Evolutionary conservation across 2,888 invertebrate genomes (phyloP).

Genomic region (Mesodorylaimus sp.): DNA sequence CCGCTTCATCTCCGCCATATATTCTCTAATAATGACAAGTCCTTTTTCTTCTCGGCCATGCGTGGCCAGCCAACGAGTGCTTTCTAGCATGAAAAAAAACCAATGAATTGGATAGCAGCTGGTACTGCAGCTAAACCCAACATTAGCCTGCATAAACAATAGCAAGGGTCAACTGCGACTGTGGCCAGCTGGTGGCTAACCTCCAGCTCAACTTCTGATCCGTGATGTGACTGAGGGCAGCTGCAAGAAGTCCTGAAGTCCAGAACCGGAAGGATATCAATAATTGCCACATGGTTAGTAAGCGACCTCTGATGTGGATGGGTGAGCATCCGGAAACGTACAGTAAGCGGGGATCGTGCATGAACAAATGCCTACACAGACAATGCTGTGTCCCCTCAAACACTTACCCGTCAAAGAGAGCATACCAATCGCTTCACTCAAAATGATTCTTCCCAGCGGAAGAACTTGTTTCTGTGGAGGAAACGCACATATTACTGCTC

Average conservation of each 20-base stretch:
- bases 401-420: too few species aligned
- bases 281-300: conserved; percentile 38
- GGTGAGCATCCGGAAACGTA: conserved; percentile 42
- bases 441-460: neutral
- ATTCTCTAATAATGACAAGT: neutral
- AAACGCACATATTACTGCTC: neutral
- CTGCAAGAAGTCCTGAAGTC: conserved; percentile 37
- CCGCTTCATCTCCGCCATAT: conserved; percentile 10
- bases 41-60: conserved; percentile 12
- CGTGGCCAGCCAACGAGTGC: conserved; percentile 32
- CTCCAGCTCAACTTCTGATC: conserved; percentile 3
- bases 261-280: conserved; percentile 42
- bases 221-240: conserved; percentile 35
- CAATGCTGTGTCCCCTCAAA: too few species aligned
- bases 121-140: conserved; percentile 39
- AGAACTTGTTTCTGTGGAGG: neutral
- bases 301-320: conserved; percentile 34
- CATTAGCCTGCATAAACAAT: conserved; percentile 35
- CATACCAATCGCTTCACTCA: neutral
- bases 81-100: conserved; percentile 41
- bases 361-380: neutral
- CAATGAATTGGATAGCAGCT: conserved; percentile 37
- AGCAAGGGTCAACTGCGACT: too few species aligned
- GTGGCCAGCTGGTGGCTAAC: too few species aligned
- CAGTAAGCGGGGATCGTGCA: conserved; percentile 6